phyloP scores from a whole-genome alignment of 2,797 vertebrate genomes.

The Chelidonichthys spinosus region DNA sequence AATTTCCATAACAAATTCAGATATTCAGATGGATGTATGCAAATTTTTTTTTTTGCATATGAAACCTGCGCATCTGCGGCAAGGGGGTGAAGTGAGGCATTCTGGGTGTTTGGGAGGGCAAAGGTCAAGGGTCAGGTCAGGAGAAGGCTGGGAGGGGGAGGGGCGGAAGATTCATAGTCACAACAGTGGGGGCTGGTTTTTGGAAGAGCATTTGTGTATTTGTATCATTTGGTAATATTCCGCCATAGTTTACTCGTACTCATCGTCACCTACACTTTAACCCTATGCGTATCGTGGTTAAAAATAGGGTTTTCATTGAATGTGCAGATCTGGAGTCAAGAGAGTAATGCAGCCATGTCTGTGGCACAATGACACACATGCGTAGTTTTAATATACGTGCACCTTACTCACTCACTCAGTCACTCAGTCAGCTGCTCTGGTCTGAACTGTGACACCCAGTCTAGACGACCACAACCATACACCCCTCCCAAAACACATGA shows the following conservation, averaged over 20 bases:
- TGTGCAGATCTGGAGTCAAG: not conserved
- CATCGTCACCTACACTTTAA: not conserved
- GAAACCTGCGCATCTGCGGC: conserved; percentile 64
- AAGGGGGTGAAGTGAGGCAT: conserved; percentile 19
- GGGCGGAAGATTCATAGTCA: conserved; percentile 44
- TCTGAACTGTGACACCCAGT: conserved; percentile 43
- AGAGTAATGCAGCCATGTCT: not conserved
- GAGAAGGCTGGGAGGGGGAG: conserved; percentile 26
- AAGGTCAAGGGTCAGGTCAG: conserved; percentile 62
- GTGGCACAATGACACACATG: not conserved
- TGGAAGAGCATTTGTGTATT: not conserved
- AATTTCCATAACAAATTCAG: conserved; percentile 43
- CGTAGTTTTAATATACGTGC: not conserved
- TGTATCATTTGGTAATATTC: conserved; percentile 3
- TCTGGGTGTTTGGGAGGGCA: conserved; percentile 56
- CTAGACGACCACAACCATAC: conserved; percentile 54
- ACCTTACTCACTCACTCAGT: not conserved
- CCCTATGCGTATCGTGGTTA: not conserved
- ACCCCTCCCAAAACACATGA: conserved; percentile 29
- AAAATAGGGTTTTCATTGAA: not conserved
- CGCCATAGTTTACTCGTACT: not conserved
- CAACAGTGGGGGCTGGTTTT: conserved; percentile 7
- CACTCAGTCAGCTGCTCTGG: conserved; percentile 45
- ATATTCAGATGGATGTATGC: conserved; percentile 57
- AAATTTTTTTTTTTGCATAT: conserved; percentile 62